Evolutionary conservation across 2,797 vertebrate species (phyloP), one percentile per base, ranked within the genome.

Genomic region (Hippoglossus hippoglossus): DNA sequence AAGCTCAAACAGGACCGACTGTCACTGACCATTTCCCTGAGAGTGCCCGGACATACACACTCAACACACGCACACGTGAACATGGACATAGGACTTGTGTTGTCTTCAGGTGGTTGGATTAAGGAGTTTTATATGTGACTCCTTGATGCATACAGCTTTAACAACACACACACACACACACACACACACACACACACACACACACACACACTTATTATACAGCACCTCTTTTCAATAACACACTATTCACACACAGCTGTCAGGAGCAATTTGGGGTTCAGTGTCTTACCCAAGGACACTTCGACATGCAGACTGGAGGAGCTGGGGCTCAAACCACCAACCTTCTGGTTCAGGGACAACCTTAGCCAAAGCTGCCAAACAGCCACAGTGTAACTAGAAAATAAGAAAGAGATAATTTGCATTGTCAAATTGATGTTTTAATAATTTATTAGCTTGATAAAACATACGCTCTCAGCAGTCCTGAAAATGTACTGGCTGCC

Each of bases 21-120:
- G 89, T 91, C 90, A 78, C 79, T 69, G 65, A 73, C 73, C 71
- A 82, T 91, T 89, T 91, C 75, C 44, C 46, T n/a, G 31, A 66
- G 65, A 71, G 22, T 31, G 1, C 39, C 16, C 39, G 19, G 25
- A 71, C 60, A 49, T 56, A 13, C 51, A 52, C 31, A 22, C 28
- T 19, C 39, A 34, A 28, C 53, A 41, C 28, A 59, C 9, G 16
- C 69, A 67, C 61, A 62, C 57, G 66, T 21, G 18, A 52, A 77
- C 65, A 60, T 67, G 67, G 25, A 58, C 15, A 24, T 3, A 57
- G 55, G 52, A 65, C 50, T 63, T 16, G 5, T 21, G 6, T 46
- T n/a, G 25, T 41, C 57, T 74, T 72, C 57, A 67, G 31, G 56
- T 28, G 26, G 51, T 58, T 12, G 16, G 15, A 13, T 21, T 44